These are phyloP conservation scores for Euclidia mi DNA, from an alignment of 2,888 invertebrate species.

Conservation along the genomic window DNA sequence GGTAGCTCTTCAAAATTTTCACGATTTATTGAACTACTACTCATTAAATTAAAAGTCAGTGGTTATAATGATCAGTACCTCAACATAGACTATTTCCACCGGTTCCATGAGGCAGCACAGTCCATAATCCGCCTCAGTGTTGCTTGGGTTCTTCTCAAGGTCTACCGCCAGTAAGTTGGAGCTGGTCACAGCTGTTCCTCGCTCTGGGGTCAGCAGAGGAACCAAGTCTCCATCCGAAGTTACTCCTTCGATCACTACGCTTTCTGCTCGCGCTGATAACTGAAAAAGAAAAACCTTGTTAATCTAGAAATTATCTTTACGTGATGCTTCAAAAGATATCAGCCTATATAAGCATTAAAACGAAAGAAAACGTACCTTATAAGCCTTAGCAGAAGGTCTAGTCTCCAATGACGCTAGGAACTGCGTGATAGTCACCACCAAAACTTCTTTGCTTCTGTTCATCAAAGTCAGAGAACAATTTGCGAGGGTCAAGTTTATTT, in stretches of 20 bases:
- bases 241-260: constrained; percentile 93
- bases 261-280: constrained; percentile 93
- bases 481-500: constrained; percentile 93
- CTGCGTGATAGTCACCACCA: constrained; percentile 93
- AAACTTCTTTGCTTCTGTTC: constrained; percentile 92
- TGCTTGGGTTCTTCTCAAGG: constrained; percentile 92
- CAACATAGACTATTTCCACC: constrained; percentile 94
- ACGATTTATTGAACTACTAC: no score
- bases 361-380: constrained; percentile 81
- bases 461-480: constrained; percentile 93
- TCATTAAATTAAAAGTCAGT: no score
- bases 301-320: no score
- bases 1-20: no score
- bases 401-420: constrained; percentile 92
- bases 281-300: no score
- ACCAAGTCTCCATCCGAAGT: constrained; percentile 93
- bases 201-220: constrained; percentile 90
- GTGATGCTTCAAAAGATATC: no score
- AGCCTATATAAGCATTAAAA: background rate
- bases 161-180: constrained; percentile 93
- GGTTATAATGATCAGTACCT: no score
- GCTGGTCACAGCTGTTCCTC: constrained; percentile 87
- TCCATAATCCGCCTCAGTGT: constrained; percentile 92
- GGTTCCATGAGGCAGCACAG: constrained; percentile 92
- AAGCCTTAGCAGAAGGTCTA: constrained; percentile 91